Evolutionary conservation across 2,888 invertebrate genomes (phyloP).

Genomic region (Drosophila barbarae): DNA sequence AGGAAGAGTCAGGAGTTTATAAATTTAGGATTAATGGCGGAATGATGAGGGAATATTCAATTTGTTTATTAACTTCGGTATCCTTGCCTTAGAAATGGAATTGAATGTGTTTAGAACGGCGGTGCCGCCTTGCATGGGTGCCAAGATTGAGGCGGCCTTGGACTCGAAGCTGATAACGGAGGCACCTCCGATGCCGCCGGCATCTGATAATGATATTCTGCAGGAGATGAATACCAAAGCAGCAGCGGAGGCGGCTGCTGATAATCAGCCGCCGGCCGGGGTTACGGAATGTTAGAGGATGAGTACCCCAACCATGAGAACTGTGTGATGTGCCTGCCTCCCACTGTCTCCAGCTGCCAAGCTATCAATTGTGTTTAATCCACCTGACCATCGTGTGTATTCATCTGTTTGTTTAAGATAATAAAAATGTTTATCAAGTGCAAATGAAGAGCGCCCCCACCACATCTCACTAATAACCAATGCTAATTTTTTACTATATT

Average conservation of each 20-base stretch:
- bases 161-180: conserved; percentile 67
- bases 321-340: conserved; percentile 36
- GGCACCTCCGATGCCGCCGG: conserved; percentile 55
- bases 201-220: conserved; percentile 47
- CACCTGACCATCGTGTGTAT: background rate
- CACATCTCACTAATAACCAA: conserved; percentile 5
- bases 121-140: conserved; percentile 72
- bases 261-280: conserved; percentile 13
- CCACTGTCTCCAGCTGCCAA: conserved; percentile 31
- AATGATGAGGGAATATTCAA: background rate
- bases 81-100: conserved; percentile 67
- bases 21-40: background rate
- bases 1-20: too few relatives aligned
- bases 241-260: conserved; percentile 19
- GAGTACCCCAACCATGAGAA: conserved; percentile 51
- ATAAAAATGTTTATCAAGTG: conserved; percentile 1
- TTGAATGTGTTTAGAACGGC: conserved; percentile 74
- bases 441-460: conserved; percentile 15
- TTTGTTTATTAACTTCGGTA: conserved; percentile 6
- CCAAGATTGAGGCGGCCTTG: conserved; percentile 60
- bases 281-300: conserved; percentile 68
- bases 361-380: conserved; percentile 7
- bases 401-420: conserved; percentile 27
- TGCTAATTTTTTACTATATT: conserved; percentile 27
- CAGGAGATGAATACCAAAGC: conserved; percentile 41